phyloP scores from a whole-genome alignment of 2,113 vertebrate species.

The Hippolais icterina region DNA sequence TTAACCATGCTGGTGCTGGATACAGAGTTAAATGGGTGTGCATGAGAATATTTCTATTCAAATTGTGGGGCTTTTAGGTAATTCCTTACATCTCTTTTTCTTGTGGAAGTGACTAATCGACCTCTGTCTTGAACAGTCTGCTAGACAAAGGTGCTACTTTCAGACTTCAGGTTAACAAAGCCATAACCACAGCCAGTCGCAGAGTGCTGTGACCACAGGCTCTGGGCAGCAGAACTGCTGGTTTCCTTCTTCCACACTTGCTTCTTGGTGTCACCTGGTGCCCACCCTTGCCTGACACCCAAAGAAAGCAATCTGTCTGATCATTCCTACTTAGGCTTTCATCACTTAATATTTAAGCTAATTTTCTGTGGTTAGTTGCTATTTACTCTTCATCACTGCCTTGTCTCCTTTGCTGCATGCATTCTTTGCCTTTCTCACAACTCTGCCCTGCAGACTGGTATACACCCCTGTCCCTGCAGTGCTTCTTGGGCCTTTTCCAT shows the following conservation, averaged over 20 bases:
- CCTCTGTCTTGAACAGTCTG: not conserved
- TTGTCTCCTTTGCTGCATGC: not conserved
- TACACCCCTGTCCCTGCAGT: fast-evolving
- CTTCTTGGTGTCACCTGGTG: not conserved
- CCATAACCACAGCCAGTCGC: not conserved
- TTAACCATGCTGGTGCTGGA: not conserved
- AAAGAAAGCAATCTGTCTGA: not conserved
- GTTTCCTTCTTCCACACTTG: fast-evolving
- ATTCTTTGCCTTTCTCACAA: not conserved
- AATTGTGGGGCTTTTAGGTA: not conserved
- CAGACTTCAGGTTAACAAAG: fast-evolving
- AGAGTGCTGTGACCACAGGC: not conserved
- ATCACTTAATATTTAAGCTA: not conserved
- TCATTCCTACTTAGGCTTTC: not conserved
- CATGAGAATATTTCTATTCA: not conserved
- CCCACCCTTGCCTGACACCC: not conserved
- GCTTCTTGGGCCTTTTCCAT: not conserved
- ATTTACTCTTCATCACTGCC: not conserved
- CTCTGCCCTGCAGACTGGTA: not conserved
- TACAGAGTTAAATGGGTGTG: not conserved
- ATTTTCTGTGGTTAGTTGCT: not conserved
- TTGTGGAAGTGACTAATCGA: not conserved
- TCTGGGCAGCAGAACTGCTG: not conserved
- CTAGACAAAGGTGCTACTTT: not conserved
- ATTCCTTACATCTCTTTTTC: not conserved